Percentiles rank a stretch among this genome's conserved stretches.
These are phyloP conservation scores for Baronia brevicornis DNA, from an alignment of 2,888 invertebrate genomes.

Conservation along the genomic window DNA sequence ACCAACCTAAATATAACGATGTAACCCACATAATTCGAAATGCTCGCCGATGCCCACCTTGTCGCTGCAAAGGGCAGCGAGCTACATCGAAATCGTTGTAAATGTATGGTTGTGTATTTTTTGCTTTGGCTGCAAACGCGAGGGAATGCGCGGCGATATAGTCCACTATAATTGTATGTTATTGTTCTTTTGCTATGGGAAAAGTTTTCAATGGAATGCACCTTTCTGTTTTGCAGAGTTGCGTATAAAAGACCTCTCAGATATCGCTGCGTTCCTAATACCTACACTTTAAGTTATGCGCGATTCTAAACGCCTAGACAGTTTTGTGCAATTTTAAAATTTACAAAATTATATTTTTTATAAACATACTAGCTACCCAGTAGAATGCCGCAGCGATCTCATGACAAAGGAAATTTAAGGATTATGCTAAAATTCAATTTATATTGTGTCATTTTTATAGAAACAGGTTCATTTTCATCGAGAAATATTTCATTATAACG, in stretches of 20 bases:
- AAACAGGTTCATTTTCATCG: no score
- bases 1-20: slow-evolving; percentile 61
- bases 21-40: slow-evolving; percentile 42
- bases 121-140: slow-evolving; percentile 61
- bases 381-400: no score
- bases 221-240: slow-evolving; percentile 22
- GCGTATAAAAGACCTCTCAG: slow-evolving; percentile 9
- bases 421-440: no score
- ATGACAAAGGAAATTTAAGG: no score
- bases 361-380: no score
- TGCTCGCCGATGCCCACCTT: slow-evolving; percentile 42
- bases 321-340: no score
- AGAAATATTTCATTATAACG: no score
- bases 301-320: no score
- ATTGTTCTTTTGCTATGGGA: slow-evolving; percentile 48
- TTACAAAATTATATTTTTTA: no score
- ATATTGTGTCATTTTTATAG: no score
- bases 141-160: slow-evolving; percentile 37
- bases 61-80: slow-evolving; percentile 35
- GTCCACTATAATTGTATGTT: slow-evolving; percentile 33
- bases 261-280: slow-evolving; percentile 6
- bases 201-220: slow-evolving; percentile 30
- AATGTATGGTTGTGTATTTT: slow-evolving; percentile 49
- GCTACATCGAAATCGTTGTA: slow-evolving; percentile 43
- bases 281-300: slow-evolving; percentile 9